phyloP scores from a whole-genome alignment of 2,113 vertebrate species.

The Ictalurus punctatus region DNA sequence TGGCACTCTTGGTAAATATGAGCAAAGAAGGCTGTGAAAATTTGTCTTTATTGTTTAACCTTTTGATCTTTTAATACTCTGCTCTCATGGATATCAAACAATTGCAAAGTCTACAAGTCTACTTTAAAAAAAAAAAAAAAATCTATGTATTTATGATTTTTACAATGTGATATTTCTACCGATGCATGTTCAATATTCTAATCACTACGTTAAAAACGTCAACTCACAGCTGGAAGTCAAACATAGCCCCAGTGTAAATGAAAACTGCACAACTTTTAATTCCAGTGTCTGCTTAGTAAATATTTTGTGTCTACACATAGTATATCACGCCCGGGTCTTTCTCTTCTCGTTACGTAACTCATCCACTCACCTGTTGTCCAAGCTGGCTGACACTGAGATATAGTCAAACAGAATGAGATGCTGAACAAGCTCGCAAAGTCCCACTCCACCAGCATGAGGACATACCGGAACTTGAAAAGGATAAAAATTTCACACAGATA shows the following conservation, averaged over 20 bases:
- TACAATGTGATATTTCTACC: not conserved
- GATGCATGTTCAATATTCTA: not conserved
- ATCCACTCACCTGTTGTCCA: conserved; percentile 68
- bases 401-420: conserved; percentile 80
- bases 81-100: too few relatives aligned
- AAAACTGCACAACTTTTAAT: not conserved
- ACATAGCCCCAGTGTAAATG: not conserved
- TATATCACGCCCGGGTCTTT: not conserved
- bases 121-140: not conserved
- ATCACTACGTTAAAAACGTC: not conserved
- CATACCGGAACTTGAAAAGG: conserved; percentile 77
- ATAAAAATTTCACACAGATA: not conserved
- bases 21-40: too few relatives aligned
- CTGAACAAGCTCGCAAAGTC: conserved; percentile 82
- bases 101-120: too few relatives aligned
- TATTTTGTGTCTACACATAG: not conserved
- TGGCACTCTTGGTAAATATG: too few relatives aligned
- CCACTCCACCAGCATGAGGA: conserved; percentile 81
- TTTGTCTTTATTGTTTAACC: too few relatives aligned
- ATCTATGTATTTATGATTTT: not conserved
- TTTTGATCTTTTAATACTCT: too few relatives aligned
- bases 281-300: not conserved
- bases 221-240: not conserved
- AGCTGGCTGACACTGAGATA: conserved; percentile 70
- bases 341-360: not conserved